Percentiles rank a stretch among this genome's conserved stretches.
These are phyloP conservation scores for Tuta absoluta DNA, from an alignment of 2,888 invertebrate species.

Conservation along the genomic window DNA sequence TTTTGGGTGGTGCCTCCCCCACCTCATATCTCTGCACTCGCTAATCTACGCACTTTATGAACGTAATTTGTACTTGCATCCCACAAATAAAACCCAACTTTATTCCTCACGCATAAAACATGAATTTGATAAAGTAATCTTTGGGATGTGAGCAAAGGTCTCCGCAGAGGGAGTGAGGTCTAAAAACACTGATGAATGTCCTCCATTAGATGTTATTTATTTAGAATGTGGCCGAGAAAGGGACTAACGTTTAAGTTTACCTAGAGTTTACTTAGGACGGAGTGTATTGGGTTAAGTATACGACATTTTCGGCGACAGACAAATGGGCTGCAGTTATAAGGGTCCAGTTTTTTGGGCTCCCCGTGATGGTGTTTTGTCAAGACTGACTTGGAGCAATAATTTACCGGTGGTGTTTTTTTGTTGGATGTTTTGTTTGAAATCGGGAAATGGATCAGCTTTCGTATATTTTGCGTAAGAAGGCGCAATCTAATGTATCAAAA, in stretches of 20 bases:
- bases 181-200: slow-evolving; percentile 82
- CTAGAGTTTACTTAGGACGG: slow-evolving; percentile 80
- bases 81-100: slow-evolving; percentile 40
- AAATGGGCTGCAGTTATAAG: slow-evolving; percentile 71
- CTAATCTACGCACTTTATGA: slow-evolving; percentile 72
- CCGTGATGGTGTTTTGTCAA: slow-evolving; percentile 73
- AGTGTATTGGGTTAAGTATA: slow-evolving; percentile 77
- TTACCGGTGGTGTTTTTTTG: slow-evolving; percentile 15
- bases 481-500: too few species aligned
- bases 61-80: slow-evolving; percentile 60
- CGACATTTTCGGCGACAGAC: slow-evolving; percentile 66
- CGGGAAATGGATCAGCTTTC: background rate
- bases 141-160: slow-evolving; percentile 52
- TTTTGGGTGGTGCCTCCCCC: slow-evolving; percentile 65
- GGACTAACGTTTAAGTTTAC: slow-evolving; percentile 76
- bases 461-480: background rate
- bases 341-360: slow-evolving; percentile 75
- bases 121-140: slow-evolving; percentile 34
- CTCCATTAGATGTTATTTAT: slow-evolving; percentile 83
- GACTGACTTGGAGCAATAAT: slow-evolving; percentile 18
- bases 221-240: slow-evolving; percentile 80
- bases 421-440: slow-evolving; percentile 18
- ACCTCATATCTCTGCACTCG: slow-evolving; percentile 76
- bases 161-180: slow-evolving; percentile 74
- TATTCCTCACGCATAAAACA: slow-evolving; percentile 39